phyloP scores from a whole-genome alignment of 2,888 invertebrate genomes.

The Volucella zonaria region DNA sequence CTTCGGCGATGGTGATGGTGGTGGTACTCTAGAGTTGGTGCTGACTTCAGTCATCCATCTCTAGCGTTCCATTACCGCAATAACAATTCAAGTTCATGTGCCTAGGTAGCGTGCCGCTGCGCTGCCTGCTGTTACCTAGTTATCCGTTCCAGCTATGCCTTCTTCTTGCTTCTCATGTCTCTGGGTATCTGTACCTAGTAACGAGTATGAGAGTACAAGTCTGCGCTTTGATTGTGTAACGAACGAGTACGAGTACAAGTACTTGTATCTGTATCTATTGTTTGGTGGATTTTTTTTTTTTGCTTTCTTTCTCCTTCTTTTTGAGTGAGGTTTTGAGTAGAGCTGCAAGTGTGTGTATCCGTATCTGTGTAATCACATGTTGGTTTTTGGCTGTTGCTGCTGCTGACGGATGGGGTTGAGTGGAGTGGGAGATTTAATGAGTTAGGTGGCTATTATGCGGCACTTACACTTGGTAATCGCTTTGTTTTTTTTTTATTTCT shows the following conservation, averaged over 20 bases:
- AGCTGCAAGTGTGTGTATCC: background rate
- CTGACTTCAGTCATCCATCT: slow-evolving; percentile 65
- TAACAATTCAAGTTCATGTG: slow-evolving; percentile 73
- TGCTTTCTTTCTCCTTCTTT: slow-evolving; percentile 3
- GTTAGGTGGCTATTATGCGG: slow-evolving; percentile 62
- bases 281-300: slow-evolving; percentile 37
- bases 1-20: background rate
- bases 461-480: slow-evolving; percentile 65
- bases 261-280: slow-evolving; percentile 49
- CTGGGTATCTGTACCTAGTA: background rate
- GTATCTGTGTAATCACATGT: slow-evolving; percentile 53
- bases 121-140: slow-evolving; percentile 62
- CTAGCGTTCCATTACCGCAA: slow-evolving; percentile 63
- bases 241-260: slow-evolving; percentile 44
- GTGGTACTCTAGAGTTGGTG: slow-evolving; percentile 14
- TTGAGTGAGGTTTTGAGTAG: slow-evolving; percentile 33
- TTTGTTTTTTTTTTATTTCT: slow-evolving; percentile 30
- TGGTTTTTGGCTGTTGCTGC: slow-evolving; percentile 36
- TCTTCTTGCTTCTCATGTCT: slow-evolving; percentile 1
- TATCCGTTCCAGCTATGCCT: slow-evolving; percentile 51
- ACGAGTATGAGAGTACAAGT: slow-evolving; percentile 2
- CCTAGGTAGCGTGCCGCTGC: slow-evolving; percentile 60
- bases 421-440: slow-evolving; percentile 42
- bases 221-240: slow-evolving; percentile 63
- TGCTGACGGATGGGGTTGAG: background rate